Evolutionary conservation across 1,140 invertebrate genomes (phyloP).

Genomic region (Ridgeia piscesae): DNA sequence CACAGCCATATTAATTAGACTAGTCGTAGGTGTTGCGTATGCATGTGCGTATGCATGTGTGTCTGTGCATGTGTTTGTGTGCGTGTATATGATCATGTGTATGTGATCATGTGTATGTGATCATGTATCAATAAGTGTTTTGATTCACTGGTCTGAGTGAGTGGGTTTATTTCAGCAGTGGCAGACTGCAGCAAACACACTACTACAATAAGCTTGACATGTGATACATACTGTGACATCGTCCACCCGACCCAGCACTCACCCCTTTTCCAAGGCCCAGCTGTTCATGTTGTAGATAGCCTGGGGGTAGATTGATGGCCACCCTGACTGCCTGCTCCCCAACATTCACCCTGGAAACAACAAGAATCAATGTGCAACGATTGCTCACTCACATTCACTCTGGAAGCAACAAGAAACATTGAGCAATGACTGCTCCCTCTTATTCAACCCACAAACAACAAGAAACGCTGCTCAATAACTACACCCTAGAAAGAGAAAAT

Average conservation of each 20-base stretch:
- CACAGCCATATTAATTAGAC: background rate
- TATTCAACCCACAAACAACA: background rate
- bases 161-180: background rate
- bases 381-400: slow-evolving; percentile 62
- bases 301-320: slow-evolving; percentile 78
- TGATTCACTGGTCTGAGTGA: background rate
- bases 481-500: background rate
- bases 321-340: slow-evolving; percentile 81
- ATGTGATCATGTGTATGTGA: background rate
- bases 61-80: too few relatives aligned
- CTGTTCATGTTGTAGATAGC: slow-evolving; percentile 85
- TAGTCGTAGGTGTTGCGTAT: too few relatives aligned
- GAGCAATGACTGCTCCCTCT: background rate
- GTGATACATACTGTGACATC: too few relatives aligned
- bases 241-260: slow-evolving; percentile 49
- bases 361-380: slow-evolving; percentile 16
- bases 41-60: too few relatives aligned
- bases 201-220: too few relatives aligned
- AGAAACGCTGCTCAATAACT: background rate
- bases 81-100: too few relatives aligned
- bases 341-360: slow-evolving; percentile 64
- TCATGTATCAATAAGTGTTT: background rate
- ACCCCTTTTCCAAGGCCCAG: slow-evolving; percentile 85
- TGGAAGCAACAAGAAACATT: slow-evolving; percentile 39
- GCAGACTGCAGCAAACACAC: too few relatives aligned